A percentile compares a stretch with the other conserved stretches of the same genome.
These are phyloP conservation scores for Ceratitis capitata DNA, from an alignment of 1,140 invertebrate species.

Conservation along the genomic window DNA sequence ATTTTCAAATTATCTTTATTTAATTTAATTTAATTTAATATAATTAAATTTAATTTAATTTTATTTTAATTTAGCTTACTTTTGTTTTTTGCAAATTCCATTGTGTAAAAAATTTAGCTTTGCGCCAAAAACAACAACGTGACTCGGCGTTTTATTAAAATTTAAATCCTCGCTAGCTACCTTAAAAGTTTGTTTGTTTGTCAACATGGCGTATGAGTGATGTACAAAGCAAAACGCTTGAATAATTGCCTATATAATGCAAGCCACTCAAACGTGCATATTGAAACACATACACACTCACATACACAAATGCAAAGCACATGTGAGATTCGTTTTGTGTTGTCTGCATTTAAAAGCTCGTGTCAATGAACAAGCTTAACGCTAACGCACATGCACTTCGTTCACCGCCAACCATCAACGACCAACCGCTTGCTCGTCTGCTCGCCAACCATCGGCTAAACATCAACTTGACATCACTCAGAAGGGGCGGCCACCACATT, in stretches of 20 bases:
- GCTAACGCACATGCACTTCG: not conserved
- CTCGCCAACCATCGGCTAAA: not conserved
- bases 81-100: not conserved
- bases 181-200: not conserved
- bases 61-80: too few species aligned
- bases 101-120: not conserved
- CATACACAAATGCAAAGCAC: too few species aligned
- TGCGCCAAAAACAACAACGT: not conserved
- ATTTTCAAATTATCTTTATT: too few species aligned
- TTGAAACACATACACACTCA: too few species aligned
- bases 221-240: not conserved
- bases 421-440: not conserved
- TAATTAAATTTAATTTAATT: too few species aligned
- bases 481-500: constrained; percentile 19
- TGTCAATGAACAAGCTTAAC: constrained; percentile 21
- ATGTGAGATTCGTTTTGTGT: not conserved
- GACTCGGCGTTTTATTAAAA: not conserved
- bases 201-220: constrained; percentile 31
- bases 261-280: constrained; percentile 8
- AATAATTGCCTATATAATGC: constrained; percentile 25
- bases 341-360: constrained; percentile 28
- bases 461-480: not conserved
- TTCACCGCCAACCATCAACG: not conserved
- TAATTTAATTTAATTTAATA: too few species aligned
- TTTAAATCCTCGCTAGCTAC: not conserved